Conservation (phyloP, 1,140 invertebrate species). For the Telenomus remus region DNA sequence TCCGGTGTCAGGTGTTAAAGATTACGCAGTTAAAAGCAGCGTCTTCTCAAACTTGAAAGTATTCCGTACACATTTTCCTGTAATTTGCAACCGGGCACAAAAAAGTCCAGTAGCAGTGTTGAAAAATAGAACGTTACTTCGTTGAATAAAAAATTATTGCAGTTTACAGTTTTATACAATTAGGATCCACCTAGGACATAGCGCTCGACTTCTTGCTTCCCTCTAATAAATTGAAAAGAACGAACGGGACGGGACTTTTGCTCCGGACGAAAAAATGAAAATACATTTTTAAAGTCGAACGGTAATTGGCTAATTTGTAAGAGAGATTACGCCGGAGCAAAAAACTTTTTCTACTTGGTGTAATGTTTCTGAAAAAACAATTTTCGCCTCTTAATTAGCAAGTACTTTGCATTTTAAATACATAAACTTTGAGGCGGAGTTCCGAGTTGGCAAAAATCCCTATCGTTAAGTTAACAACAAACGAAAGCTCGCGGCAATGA, state of each 20-base stretch:
- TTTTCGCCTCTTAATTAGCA: no score
- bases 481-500: neutral
- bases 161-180: slow-evolving; percentile 34
- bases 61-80: slow-evolving; percentile 38
- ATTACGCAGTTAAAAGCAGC: slow-evolving; percentile 53
- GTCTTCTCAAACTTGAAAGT: slow-evolving; percentile 38
- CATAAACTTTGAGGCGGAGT: no score
- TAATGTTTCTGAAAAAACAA: no score
- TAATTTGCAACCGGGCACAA: slow-evolving; percentile 29
- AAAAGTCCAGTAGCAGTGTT: slow-evolving; percentile 4
- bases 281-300: no score
- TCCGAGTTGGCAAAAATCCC: slow-evolving; percentile 7
- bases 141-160: slow-evolving; percentile 5
- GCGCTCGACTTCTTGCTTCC: no score
- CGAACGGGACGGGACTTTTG: no score
- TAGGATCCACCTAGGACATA: neutral
- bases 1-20: slow-evolving; percentile 52
- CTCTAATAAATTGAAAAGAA: no score
- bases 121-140: slow-evolving; percentile 15
- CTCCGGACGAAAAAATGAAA: no score
- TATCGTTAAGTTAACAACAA: slow-evolving; percentile 42
- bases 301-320: no score
- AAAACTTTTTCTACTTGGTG: no score
- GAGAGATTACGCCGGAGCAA: no score
- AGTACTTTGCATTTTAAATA: no score